Conservation (phyloP, 2,888 invertebrate species). For the Folsomia manolachei region DNA sequence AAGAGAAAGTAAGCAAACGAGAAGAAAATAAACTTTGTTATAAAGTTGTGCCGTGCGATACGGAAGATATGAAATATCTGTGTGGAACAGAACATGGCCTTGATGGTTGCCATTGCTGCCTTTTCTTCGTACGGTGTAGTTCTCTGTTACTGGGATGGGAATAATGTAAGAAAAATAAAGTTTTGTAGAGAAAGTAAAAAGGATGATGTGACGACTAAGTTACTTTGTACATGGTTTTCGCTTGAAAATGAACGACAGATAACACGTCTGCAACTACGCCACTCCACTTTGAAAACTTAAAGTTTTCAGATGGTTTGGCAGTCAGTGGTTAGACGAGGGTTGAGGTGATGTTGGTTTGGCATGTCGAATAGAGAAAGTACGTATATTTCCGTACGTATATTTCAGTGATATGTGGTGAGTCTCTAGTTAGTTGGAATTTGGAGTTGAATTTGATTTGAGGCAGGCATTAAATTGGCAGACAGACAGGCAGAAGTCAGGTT, state of each 20-base stretch:
- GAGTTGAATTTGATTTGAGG: background rate
- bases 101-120: background rate
- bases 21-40: conserved; percentile 5
- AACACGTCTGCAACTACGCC: background rate
- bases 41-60: background rate
- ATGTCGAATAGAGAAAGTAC: too few relatives aligned
- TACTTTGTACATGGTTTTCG: background rate
- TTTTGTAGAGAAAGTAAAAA: conserved; percentile 26
- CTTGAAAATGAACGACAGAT: background rate
- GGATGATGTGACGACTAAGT: background rate
- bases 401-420: too few relatives aligned
- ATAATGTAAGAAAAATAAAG: conserved; percentile 16
- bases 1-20: background rate
- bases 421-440: background rate
- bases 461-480: too few relatives aligned
- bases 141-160: background rate
- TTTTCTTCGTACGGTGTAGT: background rate
- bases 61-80: background rate
- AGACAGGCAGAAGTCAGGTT: too few relatives aligned
- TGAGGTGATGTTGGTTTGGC: background rate
- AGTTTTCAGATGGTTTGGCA: background rate
- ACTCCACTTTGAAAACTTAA: background rate
- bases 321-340: background rate
- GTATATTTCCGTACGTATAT: too few relatives aligned
- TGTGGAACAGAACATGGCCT: too few relatives aligned